phyloP scores from a whole-genome alignment of 2,888 invertebrate species.

The Acrobasis suavella region DNA sequence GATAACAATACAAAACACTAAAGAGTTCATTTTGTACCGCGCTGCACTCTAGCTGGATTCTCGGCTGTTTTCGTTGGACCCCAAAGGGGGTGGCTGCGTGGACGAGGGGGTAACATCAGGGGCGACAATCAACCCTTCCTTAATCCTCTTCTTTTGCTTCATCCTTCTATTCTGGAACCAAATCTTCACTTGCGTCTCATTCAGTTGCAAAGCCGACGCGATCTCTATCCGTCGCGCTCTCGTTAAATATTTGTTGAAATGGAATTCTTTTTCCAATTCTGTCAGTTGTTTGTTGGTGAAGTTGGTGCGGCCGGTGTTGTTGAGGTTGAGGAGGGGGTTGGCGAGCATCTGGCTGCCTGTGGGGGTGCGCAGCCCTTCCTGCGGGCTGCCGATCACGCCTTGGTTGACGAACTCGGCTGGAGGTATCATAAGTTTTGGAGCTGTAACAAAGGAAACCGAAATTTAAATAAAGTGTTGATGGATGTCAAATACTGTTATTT shows the following conservation, averaged over 20 bases:
- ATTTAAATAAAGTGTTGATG: not conserved
- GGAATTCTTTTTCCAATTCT: constrained; percentile 99
- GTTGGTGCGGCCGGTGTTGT: constrained; percentile 97
- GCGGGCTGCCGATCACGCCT: constrained; percentile 75
- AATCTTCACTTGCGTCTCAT: constrained; percentile 98
- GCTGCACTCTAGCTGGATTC: constrained; percentile 82
- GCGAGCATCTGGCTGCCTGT: constrained; percentile 73
- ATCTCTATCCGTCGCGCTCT: constrained; percentile 98
- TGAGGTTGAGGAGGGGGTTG: constrained; percentile 79
- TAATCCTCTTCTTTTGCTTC: constrained; percentile 99
- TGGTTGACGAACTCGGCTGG: constrained; percentile 76
- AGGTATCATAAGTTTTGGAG: constrained; percentile 85
- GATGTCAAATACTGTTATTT: no score
- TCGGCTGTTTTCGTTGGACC: constrained; percentile 87
- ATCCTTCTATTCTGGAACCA: constrained; percentile 99
- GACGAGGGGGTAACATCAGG: constrained; percentile 76
- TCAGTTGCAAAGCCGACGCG: constrained; percentile 96
- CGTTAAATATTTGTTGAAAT: constrained; percentile 99
- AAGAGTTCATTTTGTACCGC: constrained; percentile 14
- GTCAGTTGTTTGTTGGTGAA: constrained; percentile 99
- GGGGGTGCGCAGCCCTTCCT: constrained; percentile 74
- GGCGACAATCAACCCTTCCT: constrained; percentile 90
- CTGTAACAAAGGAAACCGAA: constrained; percentile 70
- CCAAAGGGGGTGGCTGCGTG: constrained; percentile 63
- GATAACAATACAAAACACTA: constrained; percentile 17